Percentiles rank a stretch among this genome's conserved stretches.
Conservation (phyloP, 2,888 invertebrate species). For the Sympetrum striolatum region DNA sequence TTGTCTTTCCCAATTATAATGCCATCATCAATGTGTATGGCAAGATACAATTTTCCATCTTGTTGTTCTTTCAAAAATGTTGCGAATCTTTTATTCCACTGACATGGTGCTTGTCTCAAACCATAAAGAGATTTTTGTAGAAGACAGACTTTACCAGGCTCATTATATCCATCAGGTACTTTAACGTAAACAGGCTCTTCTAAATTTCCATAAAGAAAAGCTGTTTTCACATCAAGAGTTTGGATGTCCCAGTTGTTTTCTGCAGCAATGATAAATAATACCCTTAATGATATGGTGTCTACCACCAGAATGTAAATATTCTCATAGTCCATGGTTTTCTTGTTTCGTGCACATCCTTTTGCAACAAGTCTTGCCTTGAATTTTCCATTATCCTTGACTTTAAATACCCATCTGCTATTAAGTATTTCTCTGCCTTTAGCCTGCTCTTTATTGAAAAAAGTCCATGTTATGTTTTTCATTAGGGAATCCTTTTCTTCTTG, state of each 20-base stretch:
- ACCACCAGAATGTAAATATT: background rate
- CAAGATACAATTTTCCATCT: too few relatives aligned
- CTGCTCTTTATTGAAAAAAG: constrained; percentile 44
- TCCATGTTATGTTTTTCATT: constrained; percentile 50
- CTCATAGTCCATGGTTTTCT: constrained; percentile 44
- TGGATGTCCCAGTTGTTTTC: background rate
- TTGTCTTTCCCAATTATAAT: too few relatives aligned
- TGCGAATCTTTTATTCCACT: constrained; percentile 45
- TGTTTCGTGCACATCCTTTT: constrained; percentile 49
- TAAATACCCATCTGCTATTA: constrained; percentile 50
- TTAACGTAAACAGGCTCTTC: constrained; percentile 48
- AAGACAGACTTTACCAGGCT: constrained; percentile 44
- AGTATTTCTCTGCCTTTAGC: constrained; percentile 47
- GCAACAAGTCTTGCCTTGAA: constrained; percentile 49
- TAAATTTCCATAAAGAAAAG: constrained; percentile 49
- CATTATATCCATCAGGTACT: constrained; percentile 47
- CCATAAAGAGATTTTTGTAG: constrained; percentile 48
- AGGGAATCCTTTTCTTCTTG: constrained; percentile 49
- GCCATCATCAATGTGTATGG: too few relatives aligned
- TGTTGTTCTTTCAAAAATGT: background rate
- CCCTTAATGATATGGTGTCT: too few relatives aligned
- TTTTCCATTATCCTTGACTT: constrained; percentile 49
- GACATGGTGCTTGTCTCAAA: constrained; percentile 46
- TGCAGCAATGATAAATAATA: too few relatives aligned
- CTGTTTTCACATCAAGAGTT: constrained; percentile 49